A percentile compares a stretch with the other conserved stretches of the same genome.
phyloP scores from a whole-genome alignment of 2,113 vertebrate genomes.

The Climacteris rufus region DNA sequence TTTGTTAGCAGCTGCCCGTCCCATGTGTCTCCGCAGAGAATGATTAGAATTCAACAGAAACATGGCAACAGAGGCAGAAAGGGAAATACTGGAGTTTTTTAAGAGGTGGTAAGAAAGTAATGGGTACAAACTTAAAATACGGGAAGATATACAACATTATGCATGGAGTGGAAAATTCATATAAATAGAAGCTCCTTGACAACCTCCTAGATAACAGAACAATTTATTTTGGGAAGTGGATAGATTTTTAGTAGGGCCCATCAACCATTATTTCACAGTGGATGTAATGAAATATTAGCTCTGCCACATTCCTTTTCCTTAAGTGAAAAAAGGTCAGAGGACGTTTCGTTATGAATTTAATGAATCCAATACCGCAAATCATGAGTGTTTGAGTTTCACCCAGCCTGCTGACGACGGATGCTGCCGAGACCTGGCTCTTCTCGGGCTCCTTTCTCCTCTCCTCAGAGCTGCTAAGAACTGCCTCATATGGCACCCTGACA shows the following conservation, averaged over 20 bases:
- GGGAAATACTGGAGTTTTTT: not conserved
- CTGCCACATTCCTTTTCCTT: not conserved
- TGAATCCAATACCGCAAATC: not conserved
- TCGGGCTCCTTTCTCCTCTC: not conserved
- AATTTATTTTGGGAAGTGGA: slow-evolving; percentile 35
- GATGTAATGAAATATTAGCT: not conserved
- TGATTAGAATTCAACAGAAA: slow-evolving; percentile 10
- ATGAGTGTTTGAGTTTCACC: not conserved
- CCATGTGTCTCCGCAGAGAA: not conserved
- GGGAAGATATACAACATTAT: slow-evolving; percentile 45
- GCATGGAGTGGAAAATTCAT: slow-evolving; percentile 53
- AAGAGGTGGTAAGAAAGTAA: slow-evolving; percentile 23
- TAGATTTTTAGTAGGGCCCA: slow-evolving; percentile 32
- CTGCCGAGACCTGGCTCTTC: not conserved
- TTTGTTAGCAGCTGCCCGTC: slow-evolving; percentile 26
- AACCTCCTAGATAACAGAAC: slow-evolving; percentile 56
- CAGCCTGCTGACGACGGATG: not conserved
- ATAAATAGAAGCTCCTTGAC: slow-evolving; percentile 64
- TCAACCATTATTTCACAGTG: slow-evolving; percentile 8
- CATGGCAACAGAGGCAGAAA: not conserved
- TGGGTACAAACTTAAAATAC: slow-evolving; percentile 66
- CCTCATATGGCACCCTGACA: not conserved
- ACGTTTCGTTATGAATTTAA: not conserved
- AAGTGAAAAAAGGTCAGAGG: not conserved
- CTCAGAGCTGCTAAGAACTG: not conserved